Conservation (phyloP, 2,797 vertebrate species). For the Lutjanus campechanus region DNA sequence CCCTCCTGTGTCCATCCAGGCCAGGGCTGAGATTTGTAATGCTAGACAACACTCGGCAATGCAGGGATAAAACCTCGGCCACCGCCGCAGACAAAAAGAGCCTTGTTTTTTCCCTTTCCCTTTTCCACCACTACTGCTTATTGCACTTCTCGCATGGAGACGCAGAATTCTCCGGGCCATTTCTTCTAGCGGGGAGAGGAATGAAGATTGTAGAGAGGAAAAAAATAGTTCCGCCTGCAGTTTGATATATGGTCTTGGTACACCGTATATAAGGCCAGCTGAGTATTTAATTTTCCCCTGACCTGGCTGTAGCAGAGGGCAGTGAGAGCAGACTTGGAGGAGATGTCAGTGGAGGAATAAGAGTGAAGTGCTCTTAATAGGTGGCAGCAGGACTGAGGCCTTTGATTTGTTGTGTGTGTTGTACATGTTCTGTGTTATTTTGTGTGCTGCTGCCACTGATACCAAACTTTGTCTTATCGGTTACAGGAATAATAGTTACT, state of each 20-base stretch:
- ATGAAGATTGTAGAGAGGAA: conserved; percentile 41
- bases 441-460: background rate
- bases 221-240: conserved; percentile 20
- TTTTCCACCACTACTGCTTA: conserved; percentile 44
- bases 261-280: conserved; percentile 23
- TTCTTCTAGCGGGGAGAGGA: conserved; percentile 50
- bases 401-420: conserved; percentile 37
- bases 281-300: conserved; percentile 28
- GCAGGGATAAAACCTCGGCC: conserved; percentile 73
- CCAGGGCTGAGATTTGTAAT: conserved; percentile 82
- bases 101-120: conserved; percentile 68
- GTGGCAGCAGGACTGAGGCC: conserved; percentile 46
- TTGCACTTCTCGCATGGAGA: conserved; percentile 65
- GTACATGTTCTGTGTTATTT: conserved; percentile 20
- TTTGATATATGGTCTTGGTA: conserved; percentile 44
- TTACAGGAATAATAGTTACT: background rate
- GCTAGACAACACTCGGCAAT: conserved; percentile 82
- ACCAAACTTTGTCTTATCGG: background rate
- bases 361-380: conserved; percentile 16
- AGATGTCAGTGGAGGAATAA: conserved; percentile 30
- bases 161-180: conserved; percentile 55
- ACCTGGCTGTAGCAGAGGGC: conserved; percentile 38
- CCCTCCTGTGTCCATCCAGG: conserved; percentile 78
- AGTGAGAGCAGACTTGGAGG: conserved; percentile 35
- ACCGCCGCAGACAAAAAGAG: conserved; percentile 75